Conservation (phyloP, 1,140 invertebrate species). For the Andricus grossulariae region DNA sequence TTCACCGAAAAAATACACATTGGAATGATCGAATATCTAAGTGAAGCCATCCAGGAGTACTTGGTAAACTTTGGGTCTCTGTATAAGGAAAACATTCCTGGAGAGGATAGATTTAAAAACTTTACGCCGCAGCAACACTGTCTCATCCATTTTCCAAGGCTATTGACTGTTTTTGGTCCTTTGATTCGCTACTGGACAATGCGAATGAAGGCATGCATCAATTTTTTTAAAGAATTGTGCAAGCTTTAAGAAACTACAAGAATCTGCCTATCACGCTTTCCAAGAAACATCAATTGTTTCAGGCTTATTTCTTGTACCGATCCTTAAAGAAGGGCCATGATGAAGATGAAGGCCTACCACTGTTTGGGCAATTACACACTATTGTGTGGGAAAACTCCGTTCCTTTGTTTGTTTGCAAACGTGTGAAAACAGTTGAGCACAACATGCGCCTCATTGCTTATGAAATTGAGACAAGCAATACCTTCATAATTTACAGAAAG, state of each 20-base stretch:
- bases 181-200: conserved; percentile 36
- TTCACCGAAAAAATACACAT: not conserved
- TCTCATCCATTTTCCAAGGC: conserved; percentile 27
- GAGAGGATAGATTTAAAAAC: too few relatives aligned
- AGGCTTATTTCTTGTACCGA: not conserved
- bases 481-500: not conserved
- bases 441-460: not conserved
- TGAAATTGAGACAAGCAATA: not conserved
- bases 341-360: not conserved
- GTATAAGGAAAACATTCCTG: conserved; percentile 16
- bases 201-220: conserved; percentile 36
- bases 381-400: not conserved
- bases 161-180: conserved; percentile 32
- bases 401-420: not conserved
- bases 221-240: conserved; percentile 21
- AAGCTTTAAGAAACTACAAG: not conserved
- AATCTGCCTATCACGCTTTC: conserved; percentile 6
- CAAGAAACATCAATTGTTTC: conserved; percentile 14
- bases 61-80: not conserved
- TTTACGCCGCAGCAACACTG: conserved; percentile 39
- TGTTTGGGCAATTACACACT: not conserved
- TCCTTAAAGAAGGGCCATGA: not conserved
- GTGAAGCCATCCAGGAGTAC: not conserved
- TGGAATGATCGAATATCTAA: not conserved
- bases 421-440: not conserved